Evolutionary conservation across 2,113 vertebrate species (phyloP), one percentile per base, ranked within the genome.

Genomic region (Ahaetulla prasina): DNA sequence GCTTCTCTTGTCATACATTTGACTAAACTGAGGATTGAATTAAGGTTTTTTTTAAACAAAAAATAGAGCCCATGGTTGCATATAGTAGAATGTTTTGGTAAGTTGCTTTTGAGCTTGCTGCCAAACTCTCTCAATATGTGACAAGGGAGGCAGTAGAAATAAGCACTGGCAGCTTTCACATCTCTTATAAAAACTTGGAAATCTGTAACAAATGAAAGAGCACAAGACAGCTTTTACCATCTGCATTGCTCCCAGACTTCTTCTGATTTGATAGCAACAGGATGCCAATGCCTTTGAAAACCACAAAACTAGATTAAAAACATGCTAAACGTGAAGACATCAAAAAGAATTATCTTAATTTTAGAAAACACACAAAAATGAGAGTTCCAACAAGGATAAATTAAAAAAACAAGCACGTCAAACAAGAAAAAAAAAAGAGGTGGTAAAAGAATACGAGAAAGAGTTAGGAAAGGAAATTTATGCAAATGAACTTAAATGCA

Each of bases 231-330:
- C 87, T 95, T 94, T 95, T 95, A 68, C 91, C 92, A 95, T 95
- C 92, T 97, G 93, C 90, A 94, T 45, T 89, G 63, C 93, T 97
- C 96, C 95, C 96, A 96, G 92, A 95, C 3, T 91, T 96, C 94
- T 95, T 93, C 16, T 95, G 88, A 94, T 95, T 96, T 97, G 94
- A 94, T 94, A 96, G 92, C 92, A 49, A 20, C 20, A 85, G 74
- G 49, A 90, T 96, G 95, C 95, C 94, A 94, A 96, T 93, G 53
- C 90, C 45, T 87, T 47, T 39, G 53, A 80, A 96, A 95, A 93
- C 90, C 90, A 95, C 92, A 91, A 92, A 92, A 22, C 85, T 8
- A 80, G 92, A 68, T 91, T 94, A 92, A 95, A 97, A 96, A 35
- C 54, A 88, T 74, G 1, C 68, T 92, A 68, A 85, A 96, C 52